Percentiles rank a stretch among this genome's conserved stretches.
Evolutionary conservation across 2,113 vertebrate genomes (phyloP).

Genomic region (Gambusia affinis): DNA sequence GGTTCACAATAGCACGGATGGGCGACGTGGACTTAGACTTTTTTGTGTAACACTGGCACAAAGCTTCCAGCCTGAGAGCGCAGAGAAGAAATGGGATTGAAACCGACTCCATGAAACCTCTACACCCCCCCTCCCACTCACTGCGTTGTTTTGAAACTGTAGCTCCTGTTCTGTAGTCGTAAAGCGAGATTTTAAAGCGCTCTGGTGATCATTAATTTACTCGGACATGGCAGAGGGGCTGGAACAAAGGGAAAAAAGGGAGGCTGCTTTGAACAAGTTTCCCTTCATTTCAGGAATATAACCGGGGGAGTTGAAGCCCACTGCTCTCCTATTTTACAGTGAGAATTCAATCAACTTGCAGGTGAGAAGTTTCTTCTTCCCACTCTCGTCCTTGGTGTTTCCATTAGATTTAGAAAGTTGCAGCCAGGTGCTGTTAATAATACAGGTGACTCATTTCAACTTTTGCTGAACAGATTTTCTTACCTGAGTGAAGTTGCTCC

Average conservation of each 20-base stretch:
- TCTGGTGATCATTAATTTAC: conserved; percentile 50
- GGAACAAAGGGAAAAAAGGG: conserved; percentile 6
- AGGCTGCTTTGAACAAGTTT: conserved; percentile 15
- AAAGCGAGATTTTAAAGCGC: conserved; percentile 42
- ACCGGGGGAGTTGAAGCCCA: neutral
- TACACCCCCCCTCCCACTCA: conserved; percentile 5
- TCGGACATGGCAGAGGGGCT: conserved; percentile 3
- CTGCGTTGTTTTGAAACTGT: conserved; percentile 49
- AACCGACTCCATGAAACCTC: conserved; percentile 9
- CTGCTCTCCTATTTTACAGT: neutral
- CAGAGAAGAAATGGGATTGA: neutral
- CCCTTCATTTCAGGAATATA: neutral
- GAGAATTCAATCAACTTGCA: neutral
- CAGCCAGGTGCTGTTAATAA: neutral
- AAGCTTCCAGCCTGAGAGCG: neutral
- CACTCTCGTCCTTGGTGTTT: neutral
- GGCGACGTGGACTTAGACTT: no score
- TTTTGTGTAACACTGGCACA: neutral
- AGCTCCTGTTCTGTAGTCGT: conserved; percentile 34
- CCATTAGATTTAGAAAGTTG: neutral
- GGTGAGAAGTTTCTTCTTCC: neutral
- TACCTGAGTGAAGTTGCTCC: no score
- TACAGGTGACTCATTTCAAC: no score
- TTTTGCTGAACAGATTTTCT: no score
- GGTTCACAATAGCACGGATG: no score